phyloP scores from a whole-genome alignment of 2,113 vertebrate genomes.

The Mesocricetus auratus region DNA sequence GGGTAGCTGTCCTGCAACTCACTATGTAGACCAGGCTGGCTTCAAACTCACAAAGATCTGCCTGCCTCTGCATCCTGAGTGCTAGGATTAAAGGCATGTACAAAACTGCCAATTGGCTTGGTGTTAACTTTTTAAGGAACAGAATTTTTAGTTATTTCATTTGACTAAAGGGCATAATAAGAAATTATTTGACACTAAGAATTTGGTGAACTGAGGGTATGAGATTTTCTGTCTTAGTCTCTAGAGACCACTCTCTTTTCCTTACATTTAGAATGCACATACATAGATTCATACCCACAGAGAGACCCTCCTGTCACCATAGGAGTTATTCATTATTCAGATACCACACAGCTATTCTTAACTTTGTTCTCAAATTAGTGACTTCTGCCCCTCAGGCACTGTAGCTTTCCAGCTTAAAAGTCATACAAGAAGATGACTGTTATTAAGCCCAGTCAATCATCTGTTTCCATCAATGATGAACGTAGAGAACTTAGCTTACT shows the following conservation, averaged over 20 bases:
- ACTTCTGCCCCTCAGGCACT: not conserved
- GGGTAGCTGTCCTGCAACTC: too few species aligned
- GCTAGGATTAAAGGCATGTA: too few species aligned
- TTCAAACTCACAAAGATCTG: too few species aligned
- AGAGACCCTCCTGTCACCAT: not conserved
- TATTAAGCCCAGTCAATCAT: not conserved
- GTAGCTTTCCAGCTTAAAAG: not conserved
- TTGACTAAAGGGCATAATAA: not conserved
- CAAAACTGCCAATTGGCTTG: too few species aligned
- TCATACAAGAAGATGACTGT: not conserved
- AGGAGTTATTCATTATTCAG: slow-evolving; percentile 24
- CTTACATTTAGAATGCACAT: not conserved
- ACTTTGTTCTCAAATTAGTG: slow-evolving; percentile 12
- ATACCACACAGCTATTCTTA: not conserved
- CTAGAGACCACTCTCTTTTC: not conserved
- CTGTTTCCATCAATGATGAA: not conserved
- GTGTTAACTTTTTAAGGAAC: not conserved
- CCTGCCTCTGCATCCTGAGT: too few species aligned
- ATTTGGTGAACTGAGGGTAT: not conserved
- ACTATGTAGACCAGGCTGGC: too few species aligned
- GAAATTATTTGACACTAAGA: not conserved
- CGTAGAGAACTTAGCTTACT: not conserved
- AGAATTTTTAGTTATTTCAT: not conserved
- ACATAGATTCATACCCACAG: not conserved
- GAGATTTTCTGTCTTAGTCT: not conserved